Base-by-base conservation (phyloP, 2,113 vertebrate species). In the Eonycteris spelaea region DNA sequence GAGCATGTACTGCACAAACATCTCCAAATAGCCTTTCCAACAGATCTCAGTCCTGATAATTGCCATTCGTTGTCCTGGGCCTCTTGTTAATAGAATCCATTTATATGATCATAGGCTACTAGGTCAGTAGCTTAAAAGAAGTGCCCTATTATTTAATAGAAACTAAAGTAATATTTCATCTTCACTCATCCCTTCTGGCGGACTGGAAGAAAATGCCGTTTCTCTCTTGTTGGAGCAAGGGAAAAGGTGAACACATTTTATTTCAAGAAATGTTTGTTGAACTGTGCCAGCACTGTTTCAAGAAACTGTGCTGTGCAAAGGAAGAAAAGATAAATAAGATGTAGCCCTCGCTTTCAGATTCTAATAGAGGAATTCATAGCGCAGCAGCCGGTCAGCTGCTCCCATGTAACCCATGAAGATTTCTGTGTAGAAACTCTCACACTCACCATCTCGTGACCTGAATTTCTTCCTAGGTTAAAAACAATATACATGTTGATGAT, bases 21-120 rank as follows among this genome's bases (percentile, higher is more conserved):
- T 95, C 84, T 90, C 94, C 51, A 55, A 92, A 74, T 68, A 88
- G 77, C 71, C 84, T 95, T 95, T 87, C 59, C 92, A 82, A 65
- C 84, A 57, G 61, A 90, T 85, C 84, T 84, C 90, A 70, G 65
- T 15, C 63, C 75, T 75, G 92, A 80, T 91, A 51, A 57, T 92
- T 71, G 18, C 53, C 40, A 1, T n/a, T 73, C 11, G 0, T 67
- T 97, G 92, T 95, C 87, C 55, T 57, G 74, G 74, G 53, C 53
- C 67, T 94, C 90, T 82, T 75, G 71, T 67, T 95, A 74, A 74
- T 59, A 92, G 87, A 95, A 86, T 87, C 71, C 55, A 70, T 79
- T 85, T 63, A 65, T 77, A 67, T 0, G 10, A 55, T 95, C 96
- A 53, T 28, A 77, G 87, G 30, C 63, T 71, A 53, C 90, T n/a